Evolutionary conservation across 2,888 invertebrate species (phyloP), one percentile per base, ranked within the genome.

Genomic region (Temnothorax ravouxi): DNA sequence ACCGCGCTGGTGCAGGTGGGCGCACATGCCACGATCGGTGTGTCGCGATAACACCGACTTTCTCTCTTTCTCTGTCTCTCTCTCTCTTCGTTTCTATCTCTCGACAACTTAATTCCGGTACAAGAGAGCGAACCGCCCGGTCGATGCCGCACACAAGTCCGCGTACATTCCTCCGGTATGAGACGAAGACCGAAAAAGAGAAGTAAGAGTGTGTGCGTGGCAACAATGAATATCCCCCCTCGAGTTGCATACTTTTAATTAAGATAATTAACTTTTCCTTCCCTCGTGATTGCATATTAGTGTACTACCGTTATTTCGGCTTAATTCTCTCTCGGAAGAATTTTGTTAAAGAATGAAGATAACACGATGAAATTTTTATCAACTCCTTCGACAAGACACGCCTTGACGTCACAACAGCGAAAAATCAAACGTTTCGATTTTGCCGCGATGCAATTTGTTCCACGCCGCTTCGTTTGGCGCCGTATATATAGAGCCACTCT

Each of bases 51-150:
- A 91, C 91, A 88, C 89, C 84, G 89, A 88, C 25, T 67, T 25
- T 66, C 41, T 15, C 38, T 62, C 56, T 29, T 15, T 59, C 29
- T n/a, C 34, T 38, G 25, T 29, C 44, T 44, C 29, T 29, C 13
- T 56, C 1, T 89, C 87, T 86, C 88, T 25, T 1, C 87, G 89
- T 91, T 92, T 91, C 91, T 91, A 91, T 91, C 91, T 91, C 87
- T 87, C 89, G 91, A 93, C 93, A 92, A 92, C 93, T 93, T 93
- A 92, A 93, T 92, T 93, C 91, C 88, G 87, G 64, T 86, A 86
- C 87, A 47, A 67, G 66, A 67, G 38, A 64, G 47, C 77, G 74
- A 83, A 74, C 74, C 56, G 72, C 38, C 75, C 47, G 64, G 56
- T 77, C 61, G 56, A 62, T 52, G 66, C 74, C 54, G 83, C 87